phyloP scores from a whole-genome alignment of 1,140 invertebrate species.

The Tribolium castaneum region DNA sequence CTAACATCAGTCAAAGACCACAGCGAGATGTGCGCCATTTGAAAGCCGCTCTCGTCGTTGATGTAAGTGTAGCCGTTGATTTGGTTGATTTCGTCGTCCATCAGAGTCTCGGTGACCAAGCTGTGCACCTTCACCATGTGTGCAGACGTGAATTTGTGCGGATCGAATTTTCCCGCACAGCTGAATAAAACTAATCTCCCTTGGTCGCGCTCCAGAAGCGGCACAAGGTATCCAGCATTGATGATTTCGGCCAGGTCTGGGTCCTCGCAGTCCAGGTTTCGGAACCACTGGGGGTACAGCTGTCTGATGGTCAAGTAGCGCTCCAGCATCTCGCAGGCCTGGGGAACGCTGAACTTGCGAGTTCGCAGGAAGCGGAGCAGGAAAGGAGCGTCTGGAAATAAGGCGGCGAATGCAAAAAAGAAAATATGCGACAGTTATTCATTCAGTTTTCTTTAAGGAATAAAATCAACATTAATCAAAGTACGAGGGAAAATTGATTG shows the following conservation, averaged over 20 bases:
- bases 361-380: conserved; percentile 85
- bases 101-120: conserved; percentile 78
- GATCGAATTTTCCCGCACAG: conserved; percentile 79
- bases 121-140: conserved; percentile 83
- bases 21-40: conserved; percentile 82
- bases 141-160: conserved; percentile 77
- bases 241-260: conserved; percentile 81
- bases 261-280: conserved; percentile 77
- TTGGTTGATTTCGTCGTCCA: conserved; percentile 86
- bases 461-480: neutral
- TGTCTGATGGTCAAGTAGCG: conserved; percentile 85
- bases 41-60: conserved; percentile 85
- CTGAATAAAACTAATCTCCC: conserved; percentile 80
- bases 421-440: neutral
- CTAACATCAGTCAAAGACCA: conserved; percentile 85
- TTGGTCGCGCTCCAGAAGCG: conserved; percentile 78
- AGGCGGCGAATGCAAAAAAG: too few species aligned
- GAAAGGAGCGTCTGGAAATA: conserved; percentile 77
- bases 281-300: conserved; percentile 86
- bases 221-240: conserved; percentile 83
- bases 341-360: conserved; percentile 86
- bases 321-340: conserved; percentile 87
- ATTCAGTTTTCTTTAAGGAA: neutral
- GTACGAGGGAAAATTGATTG: neutral
- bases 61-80: conserved; percentile 82